Evolutionary conservation across 1,140 invertebrate genomes (phyloP), one percentile per base, ranked within the genome.

Genomic region (Chlorops oryzae): DNA sequence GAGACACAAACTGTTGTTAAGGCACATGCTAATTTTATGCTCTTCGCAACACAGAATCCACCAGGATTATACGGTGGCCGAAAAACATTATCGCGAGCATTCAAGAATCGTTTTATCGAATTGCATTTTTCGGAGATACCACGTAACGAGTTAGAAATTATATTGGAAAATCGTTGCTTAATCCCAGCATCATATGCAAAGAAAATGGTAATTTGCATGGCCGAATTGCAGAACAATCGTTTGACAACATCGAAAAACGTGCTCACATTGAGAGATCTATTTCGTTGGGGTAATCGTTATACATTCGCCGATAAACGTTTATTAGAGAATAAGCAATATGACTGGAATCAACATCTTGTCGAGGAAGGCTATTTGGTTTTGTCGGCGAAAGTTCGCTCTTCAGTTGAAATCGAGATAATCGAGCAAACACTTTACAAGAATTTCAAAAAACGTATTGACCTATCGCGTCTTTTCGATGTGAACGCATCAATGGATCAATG

Each of bases 41-140:
- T 99, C 1, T 99, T 99, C 74, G 97, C 96, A 0, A 99, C 97
- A 1, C 96, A 99, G 75, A 99, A 99, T 80, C 97, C 97, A 13
- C 92, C 96, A 5, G 97, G 96, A 3, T 74, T 89, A 2, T 99
- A 99, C 69, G 96, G 95, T 17, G 97, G 97, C 5, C 77, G 97
- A 46, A 99, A 99, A 79, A 86, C 92, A 47, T 73, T 99, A 10
- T 98, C 96, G 0, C 78, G 95, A 60, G 96, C 96, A 1, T 99
- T 99, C 61, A 83, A 95, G 60, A 99, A 99, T 73, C 79, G 97
- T 54, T 99, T 99, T 73, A 88, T 99, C 32, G 95, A 99, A 63
- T 75, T 99, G 5, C 94, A 98, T 73, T 99, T 98, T 73, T 87
- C 92, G 68, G 92, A 96, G 65, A 94, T 99, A 65, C 96, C 96